phyloP scores from a whole-genome alignment of 2,113 vertebrate genomes.

The Centropristis striata region DNA sequence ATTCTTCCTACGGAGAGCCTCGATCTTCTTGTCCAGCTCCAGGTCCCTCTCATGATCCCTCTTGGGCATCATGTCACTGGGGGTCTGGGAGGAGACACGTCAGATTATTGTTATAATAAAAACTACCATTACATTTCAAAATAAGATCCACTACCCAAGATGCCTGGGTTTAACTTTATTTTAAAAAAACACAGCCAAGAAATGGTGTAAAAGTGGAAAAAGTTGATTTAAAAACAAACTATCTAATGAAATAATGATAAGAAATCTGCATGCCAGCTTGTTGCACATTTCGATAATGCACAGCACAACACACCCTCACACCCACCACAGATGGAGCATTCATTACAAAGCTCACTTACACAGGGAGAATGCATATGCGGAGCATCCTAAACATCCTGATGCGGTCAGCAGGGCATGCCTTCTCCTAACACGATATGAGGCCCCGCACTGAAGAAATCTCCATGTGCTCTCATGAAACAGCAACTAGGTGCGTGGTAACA shows the following conservation, averaged over 20 bases:
- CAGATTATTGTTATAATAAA: not conserved
- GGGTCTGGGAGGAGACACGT: conserved; percentile 78
- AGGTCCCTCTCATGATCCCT: conserved; percentile 92
- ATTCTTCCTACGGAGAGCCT: conserved; percentile 95
- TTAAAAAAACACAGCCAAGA: too few species aligned
- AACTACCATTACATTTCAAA: not conserved
- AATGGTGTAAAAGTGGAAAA: too few species aligned
- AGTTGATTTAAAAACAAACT: too few species aligned
- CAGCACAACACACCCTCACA: conserved; percentile 31
- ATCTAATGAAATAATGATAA: not conserved
- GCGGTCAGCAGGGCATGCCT: conserved; percentile 54
- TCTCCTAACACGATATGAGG: conserved; percentile 45
- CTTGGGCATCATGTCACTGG: conserved; percentile 83
- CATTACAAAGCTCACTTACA: conserved; percentile 79
- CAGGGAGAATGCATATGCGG: conserved; percentile 60
- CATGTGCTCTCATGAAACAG: conserved; percentile 12
- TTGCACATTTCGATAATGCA: conserved; percentile 8
- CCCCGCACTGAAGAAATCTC: conserved; percentile 37
- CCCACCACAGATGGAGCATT: conserved; percentile 74
- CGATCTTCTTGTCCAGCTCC: conserved; percentile 94
- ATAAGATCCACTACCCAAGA: not conserved
- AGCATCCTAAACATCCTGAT: conserved; percentile 66
- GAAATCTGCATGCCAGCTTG: not conserved
- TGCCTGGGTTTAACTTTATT: too few species aligned
- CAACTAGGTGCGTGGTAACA: not conserved